Percentiles rank a stretch among this genome's conserved stretches.
These are phyloP conservation scores for Botia almorhae DNA, from an alignment of 2,797 vertebrate species.

Conservation along the genomic window DNA sequence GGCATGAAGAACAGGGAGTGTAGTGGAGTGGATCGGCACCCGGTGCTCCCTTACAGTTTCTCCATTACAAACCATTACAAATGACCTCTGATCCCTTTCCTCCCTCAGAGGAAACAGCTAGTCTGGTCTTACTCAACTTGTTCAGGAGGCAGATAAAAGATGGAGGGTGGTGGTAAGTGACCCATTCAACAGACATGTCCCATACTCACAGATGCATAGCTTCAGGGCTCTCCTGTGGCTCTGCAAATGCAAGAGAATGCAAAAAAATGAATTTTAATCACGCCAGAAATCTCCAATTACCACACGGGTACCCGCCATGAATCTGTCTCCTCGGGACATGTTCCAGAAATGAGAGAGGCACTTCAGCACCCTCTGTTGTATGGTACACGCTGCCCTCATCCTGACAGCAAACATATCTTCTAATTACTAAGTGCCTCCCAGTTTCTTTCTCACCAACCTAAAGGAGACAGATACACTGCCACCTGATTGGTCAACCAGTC, in stretches of 20 bases:
- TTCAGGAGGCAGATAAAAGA: slow-evolving; percentile 66
- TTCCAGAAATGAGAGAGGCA: slow-evolving; percentile 68
- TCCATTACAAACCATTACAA: slow-evolving; percentile 85
- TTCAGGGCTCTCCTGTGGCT: slow-evolving; percentile 71
- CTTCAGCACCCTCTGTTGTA: slow-evolving; percentile 3
- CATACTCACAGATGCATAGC: slow-evolving; percentile 53
- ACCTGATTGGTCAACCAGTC: slow-evolving; percentile 43
- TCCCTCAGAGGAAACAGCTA: slow-evolving; percentile 82
- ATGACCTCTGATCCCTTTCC: slow-evolving; percentile 80
- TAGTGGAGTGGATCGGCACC: slow-evolving; percentile 78
- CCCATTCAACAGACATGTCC: slow-evolving; percentile 58
- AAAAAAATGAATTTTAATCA: slow-evolving; percentile 75
- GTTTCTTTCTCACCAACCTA: slow-evolving; percentile 54
- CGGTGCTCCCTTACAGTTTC: slow-evolving; percentile 81
- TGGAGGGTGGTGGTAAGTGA: slow-evolving; percentile 64
- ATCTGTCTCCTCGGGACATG: slow-evolving; percentile 68
- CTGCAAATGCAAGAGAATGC: slow-evolving; percentile 73
- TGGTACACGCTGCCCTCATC: slow-evolving; percentile 13
- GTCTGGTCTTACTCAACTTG: slow-evolving; percentile 82
- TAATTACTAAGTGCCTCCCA: slow-evolving; percentile 66
- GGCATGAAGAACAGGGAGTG: slow-evolving; percentile 71
- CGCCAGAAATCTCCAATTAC: slow-evolving; percentile 75
- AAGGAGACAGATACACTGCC: slow-evolving; percentile 59
- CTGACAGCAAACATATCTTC: slow-evolving; percentile 49
- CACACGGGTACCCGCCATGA: slow-evolving; percentile 71